Conservation (phyloP, 2,113 vertebrate genomes). For the Arenaria interpres region DNA sequence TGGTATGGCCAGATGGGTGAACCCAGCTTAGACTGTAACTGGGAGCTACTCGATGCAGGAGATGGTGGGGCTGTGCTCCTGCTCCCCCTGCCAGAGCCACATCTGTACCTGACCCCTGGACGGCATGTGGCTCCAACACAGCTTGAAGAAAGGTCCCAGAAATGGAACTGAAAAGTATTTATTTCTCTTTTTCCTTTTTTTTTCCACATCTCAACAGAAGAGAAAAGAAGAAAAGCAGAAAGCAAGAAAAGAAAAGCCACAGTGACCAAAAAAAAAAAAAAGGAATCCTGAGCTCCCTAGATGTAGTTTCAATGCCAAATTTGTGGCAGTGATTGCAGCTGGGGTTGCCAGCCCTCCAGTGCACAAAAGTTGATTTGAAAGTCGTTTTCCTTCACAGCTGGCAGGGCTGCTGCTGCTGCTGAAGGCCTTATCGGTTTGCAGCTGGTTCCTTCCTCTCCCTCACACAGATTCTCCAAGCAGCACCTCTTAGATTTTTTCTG, state of each 20-base stretch:
- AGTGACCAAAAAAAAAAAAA: too few species aligned
- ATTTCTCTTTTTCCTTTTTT: background rate
- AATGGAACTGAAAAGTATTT: background rate
- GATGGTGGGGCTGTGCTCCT: background rate
- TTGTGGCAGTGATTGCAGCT: background rate
- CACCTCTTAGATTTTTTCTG: background rate
- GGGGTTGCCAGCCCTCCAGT: background rate
- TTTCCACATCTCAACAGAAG: background rate
- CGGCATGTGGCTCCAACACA: background rate
- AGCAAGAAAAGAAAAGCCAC: background rate
- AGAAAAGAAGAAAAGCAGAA: background rate
- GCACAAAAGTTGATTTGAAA: background rate
- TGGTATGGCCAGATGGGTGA: background rate
- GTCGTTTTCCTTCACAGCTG: fast-evolving
- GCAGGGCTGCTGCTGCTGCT: background rate
- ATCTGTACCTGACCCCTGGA: background rate
- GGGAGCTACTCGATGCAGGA: background rate
- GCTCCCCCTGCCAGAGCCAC: background rate
- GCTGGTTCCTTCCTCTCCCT: background rate
- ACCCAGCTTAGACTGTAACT: background rate
- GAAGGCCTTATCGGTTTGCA: background rate
- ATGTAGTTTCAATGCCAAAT: background rate
- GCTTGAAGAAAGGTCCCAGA: background rate
- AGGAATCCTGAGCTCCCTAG: background rate
- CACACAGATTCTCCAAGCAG: background rate